These are phyloP conservation scores for Petrolisthes manimaculis DNA, from an alignment of 2,888 invertebrate species.

Conservation along the genomic window DNA sequence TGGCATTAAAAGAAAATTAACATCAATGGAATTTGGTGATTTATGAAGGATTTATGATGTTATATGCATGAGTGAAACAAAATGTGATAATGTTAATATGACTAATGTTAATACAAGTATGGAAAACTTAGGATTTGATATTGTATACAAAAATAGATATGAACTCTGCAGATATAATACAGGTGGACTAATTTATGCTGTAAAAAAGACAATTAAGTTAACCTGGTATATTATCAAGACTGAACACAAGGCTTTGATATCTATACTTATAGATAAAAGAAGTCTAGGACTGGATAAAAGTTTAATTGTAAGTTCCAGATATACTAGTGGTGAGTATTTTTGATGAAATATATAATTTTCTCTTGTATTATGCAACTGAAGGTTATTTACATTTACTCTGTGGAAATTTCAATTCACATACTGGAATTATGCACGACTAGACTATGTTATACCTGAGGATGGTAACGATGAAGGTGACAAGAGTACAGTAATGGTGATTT, in stretches of 20 bases:
- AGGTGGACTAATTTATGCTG: not conserved
- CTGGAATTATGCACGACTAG: not conserved
- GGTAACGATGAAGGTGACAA: not conserved
- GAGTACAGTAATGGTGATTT: not conserved
- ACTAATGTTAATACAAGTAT: not conserved
- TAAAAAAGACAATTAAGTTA: not conserved
- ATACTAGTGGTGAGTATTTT: not conserved
- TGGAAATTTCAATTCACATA: conserved; percentile 7
- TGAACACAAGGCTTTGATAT: conserved; percentile 1
- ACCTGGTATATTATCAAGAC: not conserved
- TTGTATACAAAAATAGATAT: not conserved
- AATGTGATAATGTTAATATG: conserved; percentile 12
- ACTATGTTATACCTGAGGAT: conserved; percentile 9
- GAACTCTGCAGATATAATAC: not conserved
- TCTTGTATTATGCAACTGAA: not conserved
- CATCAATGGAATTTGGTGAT: not conserved
- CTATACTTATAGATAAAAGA: not conserved
- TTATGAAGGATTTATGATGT: conserved; percentile 11
- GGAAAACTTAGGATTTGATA: conserved; percentile 3
- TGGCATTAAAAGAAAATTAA: not conserved
- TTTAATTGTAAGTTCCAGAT: conserved; percentile 6
- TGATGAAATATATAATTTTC: not conserved
- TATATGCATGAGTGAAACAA: conserved; percentile 12
- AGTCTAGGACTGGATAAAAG: not conserved
- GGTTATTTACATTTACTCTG: not conserved